phyloP scores from a whole-genome alignment of 1,140 invertebrate species.

The Drosophila teissieri region DNA sequence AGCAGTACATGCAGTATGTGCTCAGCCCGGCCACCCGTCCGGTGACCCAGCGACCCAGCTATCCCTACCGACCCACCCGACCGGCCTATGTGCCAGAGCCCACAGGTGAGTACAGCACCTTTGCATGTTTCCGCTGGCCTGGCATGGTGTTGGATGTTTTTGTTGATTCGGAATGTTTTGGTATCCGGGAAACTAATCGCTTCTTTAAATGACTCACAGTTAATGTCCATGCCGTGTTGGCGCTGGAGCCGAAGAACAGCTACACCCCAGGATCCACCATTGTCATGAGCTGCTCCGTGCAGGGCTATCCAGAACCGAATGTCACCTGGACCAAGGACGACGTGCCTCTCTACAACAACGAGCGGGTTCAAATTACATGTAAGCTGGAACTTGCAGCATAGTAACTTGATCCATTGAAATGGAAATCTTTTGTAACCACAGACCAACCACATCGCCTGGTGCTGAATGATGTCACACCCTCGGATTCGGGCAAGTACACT shows the following conservation, averaged over 20 bases:
- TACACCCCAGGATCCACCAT: slow-evolving; percentile 89
- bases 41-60: slow-evolving; percentile 71
- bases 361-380: slow-evolving; percentile 76
- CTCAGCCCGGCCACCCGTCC: slow-evolving; percentile 85
- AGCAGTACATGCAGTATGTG: slow-evolving; percentile 86
- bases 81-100: slow-evolving; percentile 68
- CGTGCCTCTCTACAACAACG: slow-evolving; percentile 67
- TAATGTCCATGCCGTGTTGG: slow-evolving; percentile 87
- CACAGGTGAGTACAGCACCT: slow-evolving; percentile 57
- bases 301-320: slow-evolving; percentile 90
- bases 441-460: slow-evolving; percentile 88
- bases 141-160: slow-evolving; percentile 28
- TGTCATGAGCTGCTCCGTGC: slow-evolving; percentile 89
- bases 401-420: not conserved
- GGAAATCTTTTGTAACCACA: not conserved
- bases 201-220: slow-evolving; percentile 82
- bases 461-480: slow-evolving; percentile 87
- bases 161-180: not conserved
- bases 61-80: slow-evolving; percentile 85
- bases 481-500: slow-evolving; percentile 91
- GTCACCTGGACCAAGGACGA: slow-evolving; percentile 93
- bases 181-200: not conserved
- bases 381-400: slow-evolving; percentile 1
- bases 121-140: slow-evolving; percentile 45
- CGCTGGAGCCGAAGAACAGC: slow-evolving; percentile 85